These are phyloP conservation scores for Pangasius mekongensis DNA, from an alignment of 2,797 vertebrate genomes.

Conservation along the genomic window DNA sequence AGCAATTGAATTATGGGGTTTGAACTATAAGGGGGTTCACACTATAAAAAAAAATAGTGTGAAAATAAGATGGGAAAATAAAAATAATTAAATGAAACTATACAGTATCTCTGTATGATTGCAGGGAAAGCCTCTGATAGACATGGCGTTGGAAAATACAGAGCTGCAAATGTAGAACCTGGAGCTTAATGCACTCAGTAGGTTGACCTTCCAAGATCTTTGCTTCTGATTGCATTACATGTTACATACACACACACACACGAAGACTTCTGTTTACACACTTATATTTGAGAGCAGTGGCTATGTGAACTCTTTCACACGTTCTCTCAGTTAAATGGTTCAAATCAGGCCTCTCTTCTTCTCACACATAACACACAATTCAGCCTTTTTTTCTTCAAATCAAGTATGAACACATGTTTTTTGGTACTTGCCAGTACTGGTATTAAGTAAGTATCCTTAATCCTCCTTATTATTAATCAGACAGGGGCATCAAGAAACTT, in stretches of 20 bases:
- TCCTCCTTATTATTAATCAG: too few species aligned
- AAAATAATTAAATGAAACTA: neutral
- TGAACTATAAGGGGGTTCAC: neutral
- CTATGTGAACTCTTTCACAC: neutral
- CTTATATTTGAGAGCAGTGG: neutral
- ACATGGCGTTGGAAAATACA: neutral
- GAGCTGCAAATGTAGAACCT: neutral
- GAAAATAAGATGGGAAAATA: neutral
- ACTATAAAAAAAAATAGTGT: neutral
- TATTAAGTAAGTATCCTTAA: too few species aligned
- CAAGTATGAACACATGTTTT: neutral
- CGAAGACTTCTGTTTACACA: neutral
- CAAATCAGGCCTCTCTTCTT: neutral
- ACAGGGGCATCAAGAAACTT: too few species aligned
- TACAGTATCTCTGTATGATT: too few species aligned
- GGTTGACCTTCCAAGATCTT: neutral
- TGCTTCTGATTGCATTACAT: slow-evolving; percentile 6
- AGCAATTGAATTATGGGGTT: neutral
- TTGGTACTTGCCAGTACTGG: too few species aligned
- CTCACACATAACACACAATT: neutral
- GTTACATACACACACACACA: neutral
- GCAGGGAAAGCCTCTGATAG: neutral
- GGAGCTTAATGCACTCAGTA: neutral
- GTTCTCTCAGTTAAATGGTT: neutral
- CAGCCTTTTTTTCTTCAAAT: neutral